phyloP scores from a whole-genome alignment of 2,888 invertebrate species.

The Lamellibrachia columna region DNA sequence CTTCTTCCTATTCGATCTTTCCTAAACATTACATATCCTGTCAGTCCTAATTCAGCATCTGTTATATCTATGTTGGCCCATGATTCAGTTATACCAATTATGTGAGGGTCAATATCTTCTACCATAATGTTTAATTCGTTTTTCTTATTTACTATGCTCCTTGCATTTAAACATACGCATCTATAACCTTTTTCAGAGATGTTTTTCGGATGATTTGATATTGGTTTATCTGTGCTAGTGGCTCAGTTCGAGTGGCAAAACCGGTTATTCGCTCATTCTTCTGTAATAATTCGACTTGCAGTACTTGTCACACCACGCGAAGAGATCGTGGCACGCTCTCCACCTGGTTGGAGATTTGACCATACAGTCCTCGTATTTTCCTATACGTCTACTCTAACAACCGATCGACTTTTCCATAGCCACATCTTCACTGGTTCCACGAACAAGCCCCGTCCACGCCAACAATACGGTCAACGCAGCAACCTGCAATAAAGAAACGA shows the following conservation, averaged over 20 bases:
- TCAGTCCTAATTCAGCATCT: too few species aligned
- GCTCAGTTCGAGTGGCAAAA: background rate
- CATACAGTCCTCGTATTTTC: background rate
- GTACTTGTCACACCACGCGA: background rate
- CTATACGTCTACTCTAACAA: background rate
- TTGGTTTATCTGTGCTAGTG: background rate
- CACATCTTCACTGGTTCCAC: background rate
- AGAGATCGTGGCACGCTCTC: background rate
- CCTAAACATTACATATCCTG: too few species aligned
- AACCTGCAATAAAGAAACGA: background rate
- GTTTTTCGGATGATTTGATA: too few species aligned
- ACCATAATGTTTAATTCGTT: too few species aligned
- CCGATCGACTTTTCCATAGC: background rate
- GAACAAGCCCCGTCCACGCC: background rate
- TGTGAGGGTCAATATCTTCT: too few species aligned
- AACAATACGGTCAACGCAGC: background rate
- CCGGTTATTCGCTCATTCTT: background rate
- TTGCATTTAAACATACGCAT: too few species aligned
- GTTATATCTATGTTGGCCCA: too few species aligned
- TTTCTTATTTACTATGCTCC: too few species aligned
- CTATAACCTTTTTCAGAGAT: too few species aligned
- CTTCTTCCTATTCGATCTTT: too few species aligned
- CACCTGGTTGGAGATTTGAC: background rate
- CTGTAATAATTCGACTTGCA: background rate
- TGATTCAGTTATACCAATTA: too few species aligned